A percentile compares a stretch with the other conserved stretches of the same genome.
Evolutionary conservation across 2,888 invertebrate genomes (phyloP).

Genomic region (Temnothorax unifasciatus): DNA sequence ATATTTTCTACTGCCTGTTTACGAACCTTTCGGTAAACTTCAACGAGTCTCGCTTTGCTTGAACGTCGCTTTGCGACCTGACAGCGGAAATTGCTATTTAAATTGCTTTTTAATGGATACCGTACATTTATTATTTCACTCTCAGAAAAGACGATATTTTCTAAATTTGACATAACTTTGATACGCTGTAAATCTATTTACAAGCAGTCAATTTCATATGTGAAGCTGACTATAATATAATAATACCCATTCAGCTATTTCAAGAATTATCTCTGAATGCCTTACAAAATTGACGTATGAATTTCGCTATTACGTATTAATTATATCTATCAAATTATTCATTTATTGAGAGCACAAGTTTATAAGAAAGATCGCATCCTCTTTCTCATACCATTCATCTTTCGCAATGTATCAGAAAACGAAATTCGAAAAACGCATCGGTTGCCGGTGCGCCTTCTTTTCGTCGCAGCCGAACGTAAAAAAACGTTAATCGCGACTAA

Average conservation of each 20-base stretch:
- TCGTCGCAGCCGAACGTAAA: not conserved
- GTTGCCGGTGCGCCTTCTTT: not conserved
- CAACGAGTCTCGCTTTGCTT: slow-evolving; percentile 12
- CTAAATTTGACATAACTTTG: slow-evolving; percentile 16
- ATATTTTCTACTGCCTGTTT: slow-evolving; percentile 42
- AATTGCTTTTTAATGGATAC: slow-evolving; percentile 46
- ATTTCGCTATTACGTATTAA: not conserved
- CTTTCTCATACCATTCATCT: not conserved
- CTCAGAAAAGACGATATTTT: slow-evolving; percentile 23
- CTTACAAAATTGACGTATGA: not conserved
- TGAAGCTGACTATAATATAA: not conserved
- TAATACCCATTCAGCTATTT: not conserved
- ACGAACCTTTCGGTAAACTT: slow-evolving; percentile 34
- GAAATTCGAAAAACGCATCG: not conserved
- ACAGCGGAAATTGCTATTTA: slow-evolving; percentile 51
- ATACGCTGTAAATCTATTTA: slow-evolving; percentile 2
- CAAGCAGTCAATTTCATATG: not conserved
- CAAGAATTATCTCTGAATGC: not conserved
- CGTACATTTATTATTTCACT: slow-evolving; percentile 34
- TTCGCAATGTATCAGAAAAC: slow-evolving; percentile 4
- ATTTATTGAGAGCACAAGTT: not conserved
- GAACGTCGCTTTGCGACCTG: slow-evolving; percentile 35
- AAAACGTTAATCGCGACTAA: slow-evolving; percentile 34
- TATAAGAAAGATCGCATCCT: not conserved
- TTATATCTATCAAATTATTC: not conserved